Evolutionary conservation across 2,888 invertebrate genomes (phyloP).

Genomic region (Vandiemenella viatica): DNA sequence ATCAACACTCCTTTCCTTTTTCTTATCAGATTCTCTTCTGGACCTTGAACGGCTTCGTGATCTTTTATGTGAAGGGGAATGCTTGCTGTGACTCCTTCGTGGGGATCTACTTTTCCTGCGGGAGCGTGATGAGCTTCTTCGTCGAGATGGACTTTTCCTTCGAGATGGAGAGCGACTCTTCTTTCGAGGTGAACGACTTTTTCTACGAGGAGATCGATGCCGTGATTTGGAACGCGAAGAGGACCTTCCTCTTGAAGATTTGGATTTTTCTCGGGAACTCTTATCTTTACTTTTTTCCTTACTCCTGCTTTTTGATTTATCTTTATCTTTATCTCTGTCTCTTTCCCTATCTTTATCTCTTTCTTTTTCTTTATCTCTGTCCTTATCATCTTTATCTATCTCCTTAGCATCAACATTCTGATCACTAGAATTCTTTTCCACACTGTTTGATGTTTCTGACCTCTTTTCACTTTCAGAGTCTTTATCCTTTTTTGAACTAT

Average conservation of each 20-base stretch:
- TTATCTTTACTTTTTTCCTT: slow-evolving; percentile 12
- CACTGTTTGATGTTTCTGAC: slow-evolving; percentile 7
- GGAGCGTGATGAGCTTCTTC: slow-evolving; percentile 19
- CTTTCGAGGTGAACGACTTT: slow-evolving; percentile 18
- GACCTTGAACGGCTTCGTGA: slow-evolving; percentile 12
- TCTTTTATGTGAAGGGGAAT: slow-evolving; percentile 11
- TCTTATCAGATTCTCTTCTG: slow-evolving; percentile 11
- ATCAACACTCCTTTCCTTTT: slow-evolving; percentile 17
- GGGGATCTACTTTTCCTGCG: slow-evolving; percentile 19
- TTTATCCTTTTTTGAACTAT: slow-evolving; percentile 8
- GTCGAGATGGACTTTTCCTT: slow-evolving; percentile 28
- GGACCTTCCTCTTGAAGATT: slow-evolving; percentile 13
- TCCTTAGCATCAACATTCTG: slow-evolving; percentile 8
- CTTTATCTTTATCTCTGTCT: slow-evolving; percentile 16
- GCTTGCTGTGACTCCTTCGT: slow-evolving; percentile 13
- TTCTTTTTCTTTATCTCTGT: slow-evolving; percentile 9
- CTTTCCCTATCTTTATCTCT: slow-evolving; percentile 10
- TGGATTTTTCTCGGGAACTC: slow-evolving; percentile 11
- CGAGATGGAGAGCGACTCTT: slow-evolving; percentile 29
- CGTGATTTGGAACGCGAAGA: slow-evolving; percentile 15
- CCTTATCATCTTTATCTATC: slow-evolving; percentile 19
- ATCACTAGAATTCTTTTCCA: slow-evolving; percentile 13
- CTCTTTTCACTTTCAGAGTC: slow-evolving; percentile 6
- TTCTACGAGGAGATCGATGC: slow-evolving; percentile 13
- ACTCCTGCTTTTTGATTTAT: slow-evolving; percentile 2